Evolutionary conservation across 2,113 vertebrate genomes (phyloP), one percentile per base, ranked within the genome.

Genomic region (Urocynchramus pylzowi): DNA sequence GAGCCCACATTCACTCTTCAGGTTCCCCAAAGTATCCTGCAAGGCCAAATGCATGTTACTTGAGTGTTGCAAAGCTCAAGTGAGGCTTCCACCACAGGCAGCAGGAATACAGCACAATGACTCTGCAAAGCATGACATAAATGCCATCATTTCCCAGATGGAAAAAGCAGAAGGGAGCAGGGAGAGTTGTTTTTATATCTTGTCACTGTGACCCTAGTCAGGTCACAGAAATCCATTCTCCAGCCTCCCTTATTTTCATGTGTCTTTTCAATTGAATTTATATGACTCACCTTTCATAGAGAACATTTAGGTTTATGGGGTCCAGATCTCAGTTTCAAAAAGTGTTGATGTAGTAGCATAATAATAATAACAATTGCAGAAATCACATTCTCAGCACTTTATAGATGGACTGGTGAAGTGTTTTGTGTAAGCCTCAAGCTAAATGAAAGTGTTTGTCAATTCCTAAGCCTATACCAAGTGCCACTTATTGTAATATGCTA

Each of bases 101-200:
- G 6, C 28, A 68, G 30, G 28, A 74, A 56, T 41, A 60, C 6
- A 61, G 27, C 45, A 39, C 11, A n/a, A 19, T 15, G 7, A 53
- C 33, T 22, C 64, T 49, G 16, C 22, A 81, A 78, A 90, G 26
- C 11, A 50, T 26, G 47, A 24, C 5, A 2, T 18, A 61, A 56
- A 37, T 22, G 11, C 5, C 4, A 0, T 57, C 19, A 57, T 53
- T 82, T 82, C 28, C 20, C 17, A 59, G 28, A 11, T 0, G 28
- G 19, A 4, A 49, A 70, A 78, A 60, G 26, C 2, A 56, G 3
- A 87, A 77, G 13, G 31, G 28, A 35, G 2, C 27, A 42, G 18
- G 20, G 27, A 78, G 22, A 59, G 13, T 4, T 64, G 23, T 77
- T 49, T 83, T 87, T 53, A 12, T 21, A n/a, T 83, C 30, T 84